Base-by-base conservation (phyloP, 2,888 invertebrate genomes). In the Oasisia sp. region DNA sequence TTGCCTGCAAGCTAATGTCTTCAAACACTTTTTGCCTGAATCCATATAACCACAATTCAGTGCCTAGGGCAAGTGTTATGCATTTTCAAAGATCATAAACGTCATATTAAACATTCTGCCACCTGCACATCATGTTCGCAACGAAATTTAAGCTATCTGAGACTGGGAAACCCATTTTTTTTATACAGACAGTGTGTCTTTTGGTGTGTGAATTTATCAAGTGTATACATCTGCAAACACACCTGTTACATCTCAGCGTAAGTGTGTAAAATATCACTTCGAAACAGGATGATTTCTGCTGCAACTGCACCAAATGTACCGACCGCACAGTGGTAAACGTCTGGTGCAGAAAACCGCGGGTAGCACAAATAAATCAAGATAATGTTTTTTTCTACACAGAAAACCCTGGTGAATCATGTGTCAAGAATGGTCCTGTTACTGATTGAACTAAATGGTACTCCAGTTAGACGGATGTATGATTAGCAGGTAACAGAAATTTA, bases 11-110 rank as follows among this genome's bases (percentile, higher is more conserved):
- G 74, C 74, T 27, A 74, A 74, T 19, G 27, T 74, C 74, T 74
- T 74, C 74, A 74, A 74, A 3, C 74, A 74, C 74, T 74, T 74
- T 74, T 74, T 74, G 74, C 74, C 74, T 27, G 74, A 74, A 7
- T 74, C 74, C 74, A 74, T 74, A 74, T 19, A 74, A 19, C 27
- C 27, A 74, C 27, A 11, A 56, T 11, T 56, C 19, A 19, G 56
- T 56, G 56, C 56, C 56, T 56, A 56, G 74, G 27, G 74, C 74
- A 4, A 74, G 74, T 74, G 74, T 74, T 74, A 3, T 74, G 74
- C 74, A 74, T 74, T 74, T 74, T 74, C 74, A 74, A 74, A 74
- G 74, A 74, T 74, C 27, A 74, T 74, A 74, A 74, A 74, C n/a
- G 27, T 74, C 19, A 14, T 74, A 74, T 74, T 74, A 74, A 19